phyloP scores from a whole-genome alignment of 2,113 vertebrate genomes.

The Nyctibius bracteatus region DNA sequence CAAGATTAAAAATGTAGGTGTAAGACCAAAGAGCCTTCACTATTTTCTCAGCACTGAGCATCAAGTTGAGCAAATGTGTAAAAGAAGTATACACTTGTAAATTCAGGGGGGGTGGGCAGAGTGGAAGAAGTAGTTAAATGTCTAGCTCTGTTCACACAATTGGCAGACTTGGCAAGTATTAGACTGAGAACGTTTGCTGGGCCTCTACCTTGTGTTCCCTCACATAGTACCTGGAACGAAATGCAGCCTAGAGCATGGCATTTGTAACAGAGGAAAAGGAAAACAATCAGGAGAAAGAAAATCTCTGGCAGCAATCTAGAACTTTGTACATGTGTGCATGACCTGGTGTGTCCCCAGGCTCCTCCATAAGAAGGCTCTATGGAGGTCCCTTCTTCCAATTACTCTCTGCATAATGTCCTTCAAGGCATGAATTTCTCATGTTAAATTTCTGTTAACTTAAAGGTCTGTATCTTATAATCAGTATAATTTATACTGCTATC shows the following conservation, averaged over 20 bases:
- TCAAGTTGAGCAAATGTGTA: background rate
- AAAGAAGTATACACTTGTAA: background rate
- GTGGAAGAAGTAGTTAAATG: background rate
- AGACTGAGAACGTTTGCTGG: background rate
- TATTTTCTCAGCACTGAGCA: background rate
- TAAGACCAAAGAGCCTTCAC: background rate
- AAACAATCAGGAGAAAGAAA: background rate
- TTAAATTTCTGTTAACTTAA: background rate
- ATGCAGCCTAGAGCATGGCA: background rate
- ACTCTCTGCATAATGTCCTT: background rate
- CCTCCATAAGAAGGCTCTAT: background rate
- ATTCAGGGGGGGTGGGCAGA: background rate
- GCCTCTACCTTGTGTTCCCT: background rate
- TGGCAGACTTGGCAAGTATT: background rate
- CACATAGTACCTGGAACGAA: background rate
- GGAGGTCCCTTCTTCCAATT: background rate
- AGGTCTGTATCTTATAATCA: background rate
- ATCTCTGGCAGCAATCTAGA: background rate
- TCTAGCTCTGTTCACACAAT: background rate
- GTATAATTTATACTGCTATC: background rate
- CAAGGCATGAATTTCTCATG: background rate
- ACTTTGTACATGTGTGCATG: background rate
- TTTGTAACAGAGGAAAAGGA: background rate
- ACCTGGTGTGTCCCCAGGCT: background rate
- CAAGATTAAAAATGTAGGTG: background rate